Evolutionary conservation across 2,888 invertebrate species (phyloP).

Genomic region (Anticlea derivata): DNA sequence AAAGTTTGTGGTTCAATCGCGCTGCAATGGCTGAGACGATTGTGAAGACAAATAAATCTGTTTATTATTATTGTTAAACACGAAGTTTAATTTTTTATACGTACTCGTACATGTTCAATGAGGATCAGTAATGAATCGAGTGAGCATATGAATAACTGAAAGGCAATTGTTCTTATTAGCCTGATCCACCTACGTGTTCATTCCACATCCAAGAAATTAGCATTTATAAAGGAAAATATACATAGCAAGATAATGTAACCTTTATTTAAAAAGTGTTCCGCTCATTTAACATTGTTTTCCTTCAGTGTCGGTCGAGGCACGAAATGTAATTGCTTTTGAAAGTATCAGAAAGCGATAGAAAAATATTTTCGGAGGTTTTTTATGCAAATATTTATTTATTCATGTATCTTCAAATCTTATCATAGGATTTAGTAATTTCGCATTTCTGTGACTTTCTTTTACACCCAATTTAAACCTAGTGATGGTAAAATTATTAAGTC

Average conservation of each 20-base stretch:
- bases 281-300: constrained; percentile 53
- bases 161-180: constrained; percentile 15
- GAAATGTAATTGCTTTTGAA: constrained; percentile 54
- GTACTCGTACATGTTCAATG: not conserved
- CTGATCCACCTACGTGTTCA: constrained; percentile 25
- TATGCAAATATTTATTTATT: no score
- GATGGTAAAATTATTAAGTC: no score
- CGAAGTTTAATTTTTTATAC: no score
- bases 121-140: constrained; percentile 3
- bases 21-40: no score
- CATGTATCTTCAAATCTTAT: no score
- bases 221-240: constrained; percentile 59
- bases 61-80: no score
- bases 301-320: constrained; percentile 46
- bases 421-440: no score
- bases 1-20: no score
- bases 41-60: no score
- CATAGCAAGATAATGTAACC: constrained; percentile 44
- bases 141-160: constrained; percentile 8
- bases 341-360: constrained; percentile 45
- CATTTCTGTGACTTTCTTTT: no score
- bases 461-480: no score
- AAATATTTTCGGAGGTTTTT: not conserved
- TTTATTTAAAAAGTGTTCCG: constrained; percentile 47
- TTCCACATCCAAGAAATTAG: constrained; percentile 45